Evolutionary conservation across 2,113 vertebrate genomes (phyloP).

Genomic region (Mirounga angustirostris): DNA sequence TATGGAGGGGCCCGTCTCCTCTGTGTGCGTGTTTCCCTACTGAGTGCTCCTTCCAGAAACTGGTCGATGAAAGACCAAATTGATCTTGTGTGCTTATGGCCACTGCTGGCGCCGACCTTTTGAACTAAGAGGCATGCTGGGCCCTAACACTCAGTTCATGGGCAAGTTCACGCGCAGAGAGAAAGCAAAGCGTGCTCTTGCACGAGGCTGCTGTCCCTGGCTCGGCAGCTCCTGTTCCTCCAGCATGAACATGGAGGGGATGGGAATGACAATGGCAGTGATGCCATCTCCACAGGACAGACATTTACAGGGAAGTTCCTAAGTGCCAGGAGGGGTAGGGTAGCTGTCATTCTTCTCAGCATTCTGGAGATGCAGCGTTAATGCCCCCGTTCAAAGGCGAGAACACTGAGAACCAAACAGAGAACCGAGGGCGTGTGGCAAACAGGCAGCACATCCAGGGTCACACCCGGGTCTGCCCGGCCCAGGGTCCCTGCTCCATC

Average conservation of each 20-base stretch:
- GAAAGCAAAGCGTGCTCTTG: not conserved
- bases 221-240: accelerated
- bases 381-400: not conserved
- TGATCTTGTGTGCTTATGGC: not conserved
- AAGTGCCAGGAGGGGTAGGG: accelerated
- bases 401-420: not conserved
- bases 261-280: not conserved
- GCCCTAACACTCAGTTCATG: not conserved
- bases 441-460: accelerated
- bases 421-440: accelerated
- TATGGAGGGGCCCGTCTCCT: not conserved
- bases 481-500: not conserved
- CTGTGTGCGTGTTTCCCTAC: not conserved
- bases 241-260: accelerated
- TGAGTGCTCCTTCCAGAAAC: not conserved
- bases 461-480: not conserved
- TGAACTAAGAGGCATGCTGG: not conserved
- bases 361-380: no score
- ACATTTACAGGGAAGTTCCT: not conserved
- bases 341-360: not conserved
- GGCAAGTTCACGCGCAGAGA: not conserved
- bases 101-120: not conserved
- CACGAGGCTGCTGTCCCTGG: no score
- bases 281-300: not conserved
- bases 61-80: not conserved